phyloP scores from a whole-genome alignment of 2,888 invertebrate species.

The Hyposoter dolosus region DNA sequence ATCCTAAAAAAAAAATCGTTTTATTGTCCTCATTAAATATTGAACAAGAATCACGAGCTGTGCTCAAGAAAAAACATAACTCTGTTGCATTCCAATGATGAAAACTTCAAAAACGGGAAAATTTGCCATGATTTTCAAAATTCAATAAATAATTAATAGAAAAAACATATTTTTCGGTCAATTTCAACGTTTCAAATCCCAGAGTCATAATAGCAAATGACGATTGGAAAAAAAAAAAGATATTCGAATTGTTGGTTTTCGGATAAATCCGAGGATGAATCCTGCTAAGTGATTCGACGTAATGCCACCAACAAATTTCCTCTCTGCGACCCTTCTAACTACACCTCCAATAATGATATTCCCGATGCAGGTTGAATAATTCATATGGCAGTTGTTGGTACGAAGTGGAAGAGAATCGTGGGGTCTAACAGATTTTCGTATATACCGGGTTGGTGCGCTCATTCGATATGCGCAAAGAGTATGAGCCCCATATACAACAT shows the following conservation, averaged over 20 bases:
- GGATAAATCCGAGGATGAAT: slow-evolving; percentile 12
- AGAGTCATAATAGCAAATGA: neutral
- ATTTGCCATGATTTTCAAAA: no score
- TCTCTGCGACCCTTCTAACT: slow-evolving; percentile 51
- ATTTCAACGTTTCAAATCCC: no score
- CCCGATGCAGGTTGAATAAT: slow-evolving; percentile 73
- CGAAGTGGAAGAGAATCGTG: slow-evolving; percentile 10
- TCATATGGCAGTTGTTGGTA: slow-evolving; percentile 64
- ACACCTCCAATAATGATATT: slow-evolving; percentile 70
- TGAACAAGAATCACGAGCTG: no score
- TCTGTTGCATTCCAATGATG: no score
- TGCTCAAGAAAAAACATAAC: no score
- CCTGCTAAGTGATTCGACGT: slow-evolving; percentile 27
- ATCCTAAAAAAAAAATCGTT: no score
- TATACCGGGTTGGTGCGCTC: slow-evolving; percentile 58
- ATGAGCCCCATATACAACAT: slow-evolving; percentile 46
- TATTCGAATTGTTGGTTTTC: neutral
- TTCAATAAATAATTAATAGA: no score
- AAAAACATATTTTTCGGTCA: no score
- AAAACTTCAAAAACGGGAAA: no score
- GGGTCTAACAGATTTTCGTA: slow-evolving; percentile 71
- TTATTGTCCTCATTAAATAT: no score
- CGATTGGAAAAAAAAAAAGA: neutral
- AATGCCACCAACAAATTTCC: slow-evolving; percentile 52
- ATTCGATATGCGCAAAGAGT: slow-evolving; percentile 71